Conservation (phyloP, 2,113 vertebrate genomes). For the Pterophyllum scalare region DNA sequence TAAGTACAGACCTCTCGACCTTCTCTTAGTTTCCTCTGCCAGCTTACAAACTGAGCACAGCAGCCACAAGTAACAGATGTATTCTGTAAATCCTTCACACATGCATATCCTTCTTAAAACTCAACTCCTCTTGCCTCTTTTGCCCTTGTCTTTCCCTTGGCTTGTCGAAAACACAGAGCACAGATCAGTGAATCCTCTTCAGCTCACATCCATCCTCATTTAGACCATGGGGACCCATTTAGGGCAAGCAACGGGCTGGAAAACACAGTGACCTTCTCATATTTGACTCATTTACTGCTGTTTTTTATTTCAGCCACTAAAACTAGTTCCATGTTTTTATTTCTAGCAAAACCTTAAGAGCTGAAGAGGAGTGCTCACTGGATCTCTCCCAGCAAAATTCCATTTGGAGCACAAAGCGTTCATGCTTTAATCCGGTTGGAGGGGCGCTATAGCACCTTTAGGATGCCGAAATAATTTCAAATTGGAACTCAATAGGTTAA, state of each 20-base stretch:
- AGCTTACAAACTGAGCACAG: slow-evolving; percentile 27
- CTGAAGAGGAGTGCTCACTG: neutral
- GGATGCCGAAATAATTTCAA: slow-evolving; percentile 25
- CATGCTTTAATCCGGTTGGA: slow-evolving; percentile 27
- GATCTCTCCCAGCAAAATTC: slow-evolving; percentile 10
- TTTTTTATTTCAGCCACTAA: slow-evolving; percentile 59
- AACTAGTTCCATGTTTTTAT: slow-evolving; percentile 33
- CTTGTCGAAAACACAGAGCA: slow-evolving; percentile 31
- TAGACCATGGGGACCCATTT: slow-evolving; percentile 62
- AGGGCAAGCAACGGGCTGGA: slow-evolving; percentile 69
- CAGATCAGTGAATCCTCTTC: slow-evolving; percentile 60
- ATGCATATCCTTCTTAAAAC: slow-evolving; percentile 19
- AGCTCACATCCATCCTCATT: slow-evolving; percentile 74
- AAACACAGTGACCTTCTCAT: slow-evolving; percentile 76
- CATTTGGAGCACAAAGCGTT: slow-evolving; percentile 7
- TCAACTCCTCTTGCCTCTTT: slow-evolving; percentile 33
- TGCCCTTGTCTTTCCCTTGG: slow-evolving; percentile 54
- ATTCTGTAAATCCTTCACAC: slow-evolving; percentile 45
- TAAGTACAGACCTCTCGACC: slow-evolving; percentile 33
- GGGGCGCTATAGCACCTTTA: slow-evolving; percentile 20
- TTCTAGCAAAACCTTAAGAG: slow-evolving; percentile 22
- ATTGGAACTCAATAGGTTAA: slow-evolving; percentile 43
- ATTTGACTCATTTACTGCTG: slow-evolving; percentile 66
- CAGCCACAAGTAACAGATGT: slow-evolving; percentile 2
- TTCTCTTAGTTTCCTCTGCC: slow-evolving; percentile 8